Evolutionary conservation across 2,113 vertebrate species (phyloP), one percentile per base, ranked within the genome.

Genomic region (Alexandromys fortis): DNA sequence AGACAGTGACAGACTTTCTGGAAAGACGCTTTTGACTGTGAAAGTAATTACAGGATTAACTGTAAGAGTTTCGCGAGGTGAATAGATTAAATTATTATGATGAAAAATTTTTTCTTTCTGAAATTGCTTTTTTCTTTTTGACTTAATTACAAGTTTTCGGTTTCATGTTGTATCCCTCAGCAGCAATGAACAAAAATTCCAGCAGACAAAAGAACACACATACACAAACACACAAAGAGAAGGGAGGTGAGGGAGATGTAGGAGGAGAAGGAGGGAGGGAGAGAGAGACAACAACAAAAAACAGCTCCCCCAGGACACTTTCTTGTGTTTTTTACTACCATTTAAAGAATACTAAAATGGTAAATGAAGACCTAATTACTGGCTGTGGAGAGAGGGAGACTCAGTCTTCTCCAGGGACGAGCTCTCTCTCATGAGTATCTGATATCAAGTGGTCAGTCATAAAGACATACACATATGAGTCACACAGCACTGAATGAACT

Each of bases 71-170:
- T n/a, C 22, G 26, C 45, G 58, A 88, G 33, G 6, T 16, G 3
- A 73, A 16, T 92, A 17, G 73, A 65, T 49, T 89, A 63, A 95
- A 63, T 70, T 26, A 78, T 58, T 63, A 42, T 61, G 63, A 38
- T 83, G 11, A 92, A 65, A 92, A 89, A 47, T 49, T 8, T n/a
- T 67, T 87, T 95, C 21, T 89, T 91, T 95, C 14, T 97, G 65
- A 92, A 72, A 68, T 93, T 76, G 19, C 61, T 17, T n/a, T 42
- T 93, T 89, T 86, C 38, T 7, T 85, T 85, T 85, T 63, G 61
- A 86, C 35, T 87, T 97, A 73, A 55, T 92, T 90, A 28, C 30
- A 86, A 88, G 45, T 55, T 88, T 49, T 68, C 49, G 55, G 3
- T 5, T 87, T 92, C 28, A 82, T 38, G 35, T 70, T 86, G 12